phyloP scores from a whole-genome alignment of 2,797 vertebrate genomes.

The Spizella passerina region DNA sequence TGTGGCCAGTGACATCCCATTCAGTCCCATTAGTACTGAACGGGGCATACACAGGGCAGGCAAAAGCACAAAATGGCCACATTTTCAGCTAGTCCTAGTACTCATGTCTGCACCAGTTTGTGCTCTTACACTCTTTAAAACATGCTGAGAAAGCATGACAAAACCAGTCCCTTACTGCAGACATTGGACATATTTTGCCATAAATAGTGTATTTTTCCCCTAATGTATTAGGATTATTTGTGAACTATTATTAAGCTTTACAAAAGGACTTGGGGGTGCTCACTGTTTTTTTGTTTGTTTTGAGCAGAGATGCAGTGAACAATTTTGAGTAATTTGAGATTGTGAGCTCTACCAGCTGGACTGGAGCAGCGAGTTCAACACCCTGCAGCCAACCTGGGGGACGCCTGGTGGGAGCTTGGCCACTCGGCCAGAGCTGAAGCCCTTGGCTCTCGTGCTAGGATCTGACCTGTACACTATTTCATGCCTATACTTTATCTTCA shows the following conservation, averaged over 20 bases:
- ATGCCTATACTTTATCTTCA: not conserved
- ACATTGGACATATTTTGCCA: not conserved
- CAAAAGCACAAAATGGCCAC: not conserved
- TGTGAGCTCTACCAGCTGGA: not conserved
- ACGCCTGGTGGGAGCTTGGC: not conserved
- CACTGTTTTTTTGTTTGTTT: not conserved
- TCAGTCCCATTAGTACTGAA: not conserved
- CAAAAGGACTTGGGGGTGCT: not conserved
- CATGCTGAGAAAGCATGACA: accelerated
- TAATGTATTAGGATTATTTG: not conserved
- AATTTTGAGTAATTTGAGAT: not conserved
- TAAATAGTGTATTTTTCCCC: not conserved
- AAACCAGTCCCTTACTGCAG: not conserved
- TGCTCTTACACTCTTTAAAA: not conserved
- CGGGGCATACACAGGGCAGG: not conserved
- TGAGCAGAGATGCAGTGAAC: not conserved
- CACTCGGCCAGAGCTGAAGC: not conserved
- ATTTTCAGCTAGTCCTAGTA: not conserved
- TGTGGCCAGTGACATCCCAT: not conserved
- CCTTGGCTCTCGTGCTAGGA: not conserved
- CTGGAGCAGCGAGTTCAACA: not conserved
- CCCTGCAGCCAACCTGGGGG: not conserved
- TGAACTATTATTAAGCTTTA: not conserved
- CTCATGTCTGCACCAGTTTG: not conserved
- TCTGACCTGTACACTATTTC: not conserved